These are phyloP conservation scores for Alentia gelatinosa DNA, from an alignment of 2,888 invertebrate genomes.

Conservation along the genomic window DNA sequence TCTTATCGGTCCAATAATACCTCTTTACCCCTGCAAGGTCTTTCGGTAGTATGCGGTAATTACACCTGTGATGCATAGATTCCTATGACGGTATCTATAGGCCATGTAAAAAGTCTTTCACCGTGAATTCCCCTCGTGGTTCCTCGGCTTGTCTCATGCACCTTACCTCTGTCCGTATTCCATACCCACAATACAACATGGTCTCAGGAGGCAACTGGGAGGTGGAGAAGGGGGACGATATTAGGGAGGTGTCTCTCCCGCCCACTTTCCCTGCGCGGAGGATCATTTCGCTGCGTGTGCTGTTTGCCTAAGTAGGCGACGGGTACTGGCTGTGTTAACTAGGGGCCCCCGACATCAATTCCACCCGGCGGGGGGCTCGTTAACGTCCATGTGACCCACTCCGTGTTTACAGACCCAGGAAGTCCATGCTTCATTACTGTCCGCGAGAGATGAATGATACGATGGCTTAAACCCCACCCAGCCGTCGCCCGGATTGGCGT, in stretches of 20 bases:
- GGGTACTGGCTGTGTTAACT: not conserved
- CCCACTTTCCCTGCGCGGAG: not conserved
- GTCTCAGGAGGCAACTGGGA: too few relatives aligned
- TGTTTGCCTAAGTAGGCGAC: constrained; percentile 4
- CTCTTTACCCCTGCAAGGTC: too few relatives aligned
- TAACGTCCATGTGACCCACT: constrained; percentile 30
- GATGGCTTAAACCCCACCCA: constrained; percentile 9
- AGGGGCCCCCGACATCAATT: not conserved
- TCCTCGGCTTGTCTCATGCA: too few relatives aligned
- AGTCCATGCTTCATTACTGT: constrained; percentile 31
- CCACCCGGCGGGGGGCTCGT: not conserved
- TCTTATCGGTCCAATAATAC: too few relatives aligned
- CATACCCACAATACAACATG: too few relatives aligned
- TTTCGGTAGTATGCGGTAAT: too few relatives aligned
- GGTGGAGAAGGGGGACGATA: not conserved
- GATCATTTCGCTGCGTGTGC: not conserved
- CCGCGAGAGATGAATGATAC: constrained; percentile 27
- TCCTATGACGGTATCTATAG: too few relatives aligned
- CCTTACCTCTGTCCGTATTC: too few relatives aligned
- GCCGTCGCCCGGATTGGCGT: not conserved
- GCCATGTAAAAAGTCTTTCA: too few relatives aligned
- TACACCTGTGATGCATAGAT: too few relatives aligned
- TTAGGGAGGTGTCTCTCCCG: not conserved
- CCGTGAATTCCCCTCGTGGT: too few relatives aligned
- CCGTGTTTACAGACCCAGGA: not conserved